Percentiles rank a stretch among this genome's conserved stretches.
phyloP scores from a whole-genome alignment of 2,113 vertebrate genomes.

The Miniopterus natalensis region DNA sequence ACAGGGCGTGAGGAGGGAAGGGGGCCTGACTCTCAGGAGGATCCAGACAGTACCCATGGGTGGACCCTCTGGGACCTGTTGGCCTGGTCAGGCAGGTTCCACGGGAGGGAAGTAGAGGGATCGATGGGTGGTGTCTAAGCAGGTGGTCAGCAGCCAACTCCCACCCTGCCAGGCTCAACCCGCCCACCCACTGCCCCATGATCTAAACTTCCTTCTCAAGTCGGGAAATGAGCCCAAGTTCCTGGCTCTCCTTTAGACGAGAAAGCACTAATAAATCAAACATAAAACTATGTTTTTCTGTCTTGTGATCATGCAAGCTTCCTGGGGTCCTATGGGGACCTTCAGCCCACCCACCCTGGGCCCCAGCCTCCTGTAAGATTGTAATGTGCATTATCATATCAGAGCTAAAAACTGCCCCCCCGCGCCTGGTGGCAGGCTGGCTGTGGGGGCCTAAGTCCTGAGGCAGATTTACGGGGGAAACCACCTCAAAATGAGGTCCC shows the following conservation, averaged over 20 bases:
- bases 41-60: not conserved
- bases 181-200: not conserved
- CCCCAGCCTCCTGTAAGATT: not conserved
- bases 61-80: not conserved
- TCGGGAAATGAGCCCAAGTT: not conserved
- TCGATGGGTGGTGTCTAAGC: not conserved
- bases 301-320: not conserved
- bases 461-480: not conserved
- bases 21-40: not conserved
- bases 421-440: not conserved
- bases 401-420: not conserved
- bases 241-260: not conserved
- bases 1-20: not conserved
- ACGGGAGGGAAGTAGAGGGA: not conserved
- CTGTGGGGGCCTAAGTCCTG: not conserved
- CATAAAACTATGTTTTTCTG: not conserved
- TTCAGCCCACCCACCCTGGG: not conserved
- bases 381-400: not conserved
- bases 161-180: accelerated
- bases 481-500: not conserved
- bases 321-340: not conserved
- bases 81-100: not conserved
- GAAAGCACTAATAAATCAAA: slow-evolving; percentile 46
- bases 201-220: not conserved
- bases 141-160: not conserved